Conservation (phyloP, 2,113 vertebrate genomes). For the Myiozetetes cayanensis region DNA sequence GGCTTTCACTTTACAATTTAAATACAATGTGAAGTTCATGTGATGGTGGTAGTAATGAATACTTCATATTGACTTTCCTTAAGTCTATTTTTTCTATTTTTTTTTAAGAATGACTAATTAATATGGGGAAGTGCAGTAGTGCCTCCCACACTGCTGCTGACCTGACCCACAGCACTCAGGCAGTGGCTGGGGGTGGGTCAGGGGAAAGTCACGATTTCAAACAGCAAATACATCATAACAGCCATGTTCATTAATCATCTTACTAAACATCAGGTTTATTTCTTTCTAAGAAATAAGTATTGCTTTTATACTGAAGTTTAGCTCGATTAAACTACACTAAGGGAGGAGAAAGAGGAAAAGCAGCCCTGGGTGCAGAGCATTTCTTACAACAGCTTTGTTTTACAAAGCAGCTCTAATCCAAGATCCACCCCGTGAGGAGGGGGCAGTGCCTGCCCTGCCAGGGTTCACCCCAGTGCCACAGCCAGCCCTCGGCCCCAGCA, state of each 20-base stretch:
- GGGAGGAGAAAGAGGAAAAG: neutral
- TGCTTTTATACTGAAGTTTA: neutral
- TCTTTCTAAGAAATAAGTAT: neutral
- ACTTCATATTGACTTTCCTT: neutral
- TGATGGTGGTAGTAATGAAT: neutral
- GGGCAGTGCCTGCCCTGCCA: neutral
- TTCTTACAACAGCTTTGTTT: neutral
- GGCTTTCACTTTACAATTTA: neutral
- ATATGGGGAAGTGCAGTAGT: neutral
- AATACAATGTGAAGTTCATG: neutral
- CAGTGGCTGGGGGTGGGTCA: neutral
- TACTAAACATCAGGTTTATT: neutral
- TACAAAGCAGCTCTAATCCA: neutral
- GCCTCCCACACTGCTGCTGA: neutral
- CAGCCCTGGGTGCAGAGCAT: neutral
- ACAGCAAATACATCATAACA: neutral
- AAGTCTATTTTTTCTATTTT: neutral
- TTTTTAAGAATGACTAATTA: neutral
- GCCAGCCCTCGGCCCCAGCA: too few relatives aligned
- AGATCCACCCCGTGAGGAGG: too few relatives aligned
- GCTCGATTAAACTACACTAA: neutral
- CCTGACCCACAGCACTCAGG: neutral
- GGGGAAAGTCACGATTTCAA: neutral
- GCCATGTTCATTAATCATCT: too few relatives aligned
- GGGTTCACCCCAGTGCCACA: neutral